Evolutionary conservation across 1,140 invertebrate species (phyloP).

Genomic region (Watersipora subatra): DNA sequence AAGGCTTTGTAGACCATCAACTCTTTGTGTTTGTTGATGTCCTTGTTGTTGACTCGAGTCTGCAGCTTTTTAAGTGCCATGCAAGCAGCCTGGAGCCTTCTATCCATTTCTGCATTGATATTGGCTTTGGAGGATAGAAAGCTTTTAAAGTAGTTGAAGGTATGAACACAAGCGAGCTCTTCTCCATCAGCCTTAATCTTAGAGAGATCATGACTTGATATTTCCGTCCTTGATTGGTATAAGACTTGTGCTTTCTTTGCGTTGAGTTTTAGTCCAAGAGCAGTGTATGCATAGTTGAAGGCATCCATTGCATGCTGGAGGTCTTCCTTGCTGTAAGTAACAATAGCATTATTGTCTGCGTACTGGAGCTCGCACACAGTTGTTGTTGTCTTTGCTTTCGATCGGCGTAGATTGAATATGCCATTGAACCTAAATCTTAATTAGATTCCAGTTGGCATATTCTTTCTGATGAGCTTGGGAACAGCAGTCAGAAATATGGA

Average conservation of each 20-base stretch:
- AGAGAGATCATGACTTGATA: neutral
- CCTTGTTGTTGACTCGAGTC: conserved; percentile 6
- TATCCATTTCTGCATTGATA: neutral
- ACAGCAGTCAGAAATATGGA: conserved; percentile 9
- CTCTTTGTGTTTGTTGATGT: conserved; percentile 5
- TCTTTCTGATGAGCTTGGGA: neutral
- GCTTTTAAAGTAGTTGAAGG: neutral
- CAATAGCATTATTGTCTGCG: neutral
- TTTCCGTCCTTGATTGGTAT: neutral
- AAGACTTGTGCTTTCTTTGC: neutral
- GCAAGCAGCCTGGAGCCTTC: neutral
- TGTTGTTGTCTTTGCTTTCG: conserved; percentile 3
- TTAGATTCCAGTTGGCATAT: conserved; percentile 5
- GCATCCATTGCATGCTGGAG: neutral
- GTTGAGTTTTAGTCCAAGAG: neutral
- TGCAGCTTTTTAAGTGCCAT: neutral
- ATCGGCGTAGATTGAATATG: conserved; percentile 2
- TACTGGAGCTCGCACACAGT: neutral
- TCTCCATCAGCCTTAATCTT: neutral
- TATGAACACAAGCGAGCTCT: too few relatives aligned
- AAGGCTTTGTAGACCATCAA: conserved; percentile 7
- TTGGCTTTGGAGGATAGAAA: neutral
- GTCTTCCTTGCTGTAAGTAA: neutral
- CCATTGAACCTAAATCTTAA: neutral
- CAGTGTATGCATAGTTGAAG: neutral